These are phyloP conservation scores for Taurulus bubalis DNA, from an alignment of 2,113 vertebrate genomes.

Conservation along the genomic window DNA sequence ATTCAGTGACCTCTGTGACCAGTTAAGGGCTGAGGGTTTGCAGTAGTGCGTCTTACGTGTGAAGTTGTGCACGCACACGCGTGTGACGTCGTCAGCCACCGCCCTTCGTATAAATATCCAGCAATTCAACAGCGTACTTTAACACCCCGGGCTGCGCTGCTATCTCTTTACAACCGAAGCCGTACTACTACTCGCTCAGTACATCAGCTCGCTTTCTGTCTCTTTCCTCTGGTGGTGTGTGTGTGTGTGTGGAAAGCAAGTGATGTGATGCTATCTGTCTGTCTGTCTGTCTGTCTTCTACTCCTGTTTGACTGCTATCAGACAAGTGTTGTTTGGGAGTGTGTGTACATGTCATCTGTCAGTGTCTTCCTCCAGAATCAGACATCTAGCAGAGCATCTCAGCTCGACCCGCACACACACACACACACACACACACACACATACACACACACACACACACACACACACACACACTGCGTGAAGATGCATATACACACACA, in stretches of 20 bases:
- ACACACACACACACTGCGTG: conserved; percentile 19
- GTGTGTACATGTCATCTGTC: conserved; percentile 69
- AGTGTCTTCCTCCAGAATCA: conserved; percentile 69
- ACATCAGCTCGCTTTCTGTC: conserved; percentile 37
- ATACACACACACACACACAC: too few species aligned
- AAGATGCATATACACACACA: conserved; percentile 7
- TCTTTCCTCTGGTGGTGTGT: conserved; percentile 38
- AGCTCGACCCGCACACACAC: conserved; percentile 31
- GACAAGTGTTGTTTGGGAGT: conserved; percentile 66
- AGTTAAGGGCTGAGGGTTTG: neutral
- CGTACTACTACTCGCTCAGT: conserved; percentile 38
- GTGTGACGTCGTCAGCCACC: conserved; percentile 62
- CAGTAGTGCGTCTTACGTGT: conserved; percentile 1
- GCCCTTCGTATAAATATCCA: conserved; percentile 60
- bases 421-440: conserved; percentile 8
- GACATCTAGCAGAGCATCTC: conserved; percentile 68
- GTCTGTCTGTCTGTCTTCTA: conserved; percentile 59
- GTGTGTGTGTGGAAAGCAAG: conserved; percentile 49
- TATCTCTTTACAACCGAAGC: conserved; percentile 57
- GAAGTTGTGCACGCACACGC: neutral
- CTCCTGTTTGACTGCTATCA: conserved; percentile 76
- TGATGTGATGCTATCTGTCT: conserved; percentile 74
- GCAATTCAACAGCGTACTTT: conserved; percentile 56
- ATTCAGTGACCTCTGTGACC: neutral
- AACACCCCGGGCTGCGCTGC: conserved; percentile 45